Evolutionary conservation across 2,888 invertebrate genomes (phyloP), one percentile per base, ranked within the genome.

Genomic region (Tuberolachnus salignus): DNA sequence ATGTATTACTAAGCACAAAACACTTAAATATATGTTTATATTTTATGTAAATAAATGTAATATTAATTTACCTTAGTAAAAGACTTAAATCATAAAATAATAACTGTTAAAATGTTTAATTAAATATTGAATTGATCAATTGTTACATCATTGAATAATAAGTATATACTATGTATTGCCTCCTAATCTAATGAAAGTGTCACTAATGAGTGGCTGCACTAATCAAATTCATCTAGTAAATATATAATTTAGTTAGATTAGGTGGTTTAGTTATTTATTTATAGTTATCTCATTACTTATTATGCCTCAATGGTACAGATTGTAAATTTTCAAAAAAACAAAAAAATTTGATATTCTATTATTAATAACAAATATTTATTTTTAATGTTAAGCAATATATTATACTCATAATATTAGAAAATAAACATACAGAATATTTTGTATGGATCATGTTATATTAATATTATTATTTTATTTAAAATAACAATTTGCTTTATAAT

Each of bases 331-430:
- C n/a, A 49, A 11, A 49, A 49, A 49, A 49, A 16, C 14, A 59
- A 9, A 66, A 23, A 23, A 49, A 66, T 49, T 66, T 10, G 49
- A 49, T 49, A 66, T 66, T 49, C 16, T 49, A n/a, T n/a, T n/a
- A n/a, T n/a, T n/a, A n/a, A n/a, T n/a, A n/a, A n/a, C n/a, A n/a
- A n/a, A n/a, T n/a, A n/a, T n/a, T n/a, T n/a, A n/a, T n/a, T n/a
- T n/a, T n/a, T n/a, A n/a, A n/a, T n/a, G n/a, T n/a, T 16, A 49
- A 66, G 49, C 23, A 23, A 66, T 66, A 46, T 23, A 66, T 66
- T 16, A 23, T 66, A 49, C 49, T 4, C 9, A 34, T 4, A 34
- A 4, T 34, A 34, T 34, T 34, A 4, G 3, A 34, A 34, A 34
- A 10, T 26, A n/a, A 49, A 26, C 21, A 49, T 16, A 49, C 21